Conservation (phyloP, 2,888 invertebrate genomes). For the Macrosiphum euphorbiae region DNA sequence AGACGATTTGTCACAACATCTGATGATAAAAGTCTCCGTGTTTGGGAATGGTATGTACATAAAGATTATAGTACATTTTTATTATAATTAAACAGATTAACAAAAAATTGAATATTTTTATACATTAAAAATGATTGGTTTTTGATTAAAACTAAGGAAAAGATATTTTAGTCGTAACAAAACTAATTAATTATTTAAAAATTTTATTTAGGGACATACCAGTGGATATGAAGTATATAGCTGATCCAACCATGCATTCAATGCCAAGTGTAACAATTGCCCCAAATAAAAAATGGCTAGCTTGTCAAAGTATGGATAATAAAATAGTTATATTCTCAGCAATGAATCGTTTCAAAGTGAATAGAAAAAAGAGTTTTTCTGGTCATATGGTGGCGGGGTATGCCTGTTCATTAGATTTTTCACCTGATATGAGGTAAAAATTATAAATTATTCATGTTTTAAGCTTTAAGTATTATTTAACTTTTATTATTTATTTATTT, state of each 20-base stretch:
- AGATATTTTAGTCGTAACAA: neutral
- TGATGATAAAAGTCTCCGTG: slow-evolving; percentile 97
- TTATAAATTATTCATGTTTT: slow-evolving; percentile 40
- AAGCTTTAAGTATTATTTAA: slow-evolving; percentile 55
- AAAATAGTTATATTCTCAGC: slow-evolving; percentile 98
- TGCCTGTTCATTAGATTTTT: slow-evolving; percentile 96
- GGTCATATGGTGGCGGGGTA: slow-evolving; percentile 99
- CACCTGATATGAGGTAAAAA: slow-evolving; percentile 94
- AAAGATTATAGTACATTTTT: neutral
- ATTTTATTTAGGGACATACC: slow-evolving; percentile 80
- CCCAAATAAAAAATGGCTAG: slow-evolving; percentile 98
- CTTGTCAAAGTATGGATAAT: slow-evolving; percentile 99
- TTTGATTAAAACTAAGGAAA: slow-evolving; percentile 32
- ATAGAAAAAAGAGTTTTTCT: slow-evolving; percentile 96
- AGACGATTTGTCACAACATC: slow-evolving; percentile 98
- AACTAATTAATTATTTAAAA: neutral
- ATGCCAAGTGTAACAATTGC: slow-evolving; percentile 96
- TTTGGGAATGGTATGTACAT: slow-evolving; percentile 95
- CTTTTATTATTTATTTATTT: slow-evolving; percentile 62
- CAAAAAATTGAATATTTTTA: neutral
- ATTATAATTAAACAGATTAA: neutral
- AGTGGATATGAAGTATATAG: slow-evolving; percentile 99
- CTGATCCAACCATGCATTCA: slow-evolving; percentile 99
- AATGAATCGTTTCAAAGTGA: slow-evolving; percentile 96
- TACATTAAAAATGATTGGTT: neutral